A percentile compares a stretch with the other conserved stretches of the same genome.
phyloP scores from a whole-genome alignment of 2,113 vertebrate species.

The Entomyzon cyanotis region DNA sequence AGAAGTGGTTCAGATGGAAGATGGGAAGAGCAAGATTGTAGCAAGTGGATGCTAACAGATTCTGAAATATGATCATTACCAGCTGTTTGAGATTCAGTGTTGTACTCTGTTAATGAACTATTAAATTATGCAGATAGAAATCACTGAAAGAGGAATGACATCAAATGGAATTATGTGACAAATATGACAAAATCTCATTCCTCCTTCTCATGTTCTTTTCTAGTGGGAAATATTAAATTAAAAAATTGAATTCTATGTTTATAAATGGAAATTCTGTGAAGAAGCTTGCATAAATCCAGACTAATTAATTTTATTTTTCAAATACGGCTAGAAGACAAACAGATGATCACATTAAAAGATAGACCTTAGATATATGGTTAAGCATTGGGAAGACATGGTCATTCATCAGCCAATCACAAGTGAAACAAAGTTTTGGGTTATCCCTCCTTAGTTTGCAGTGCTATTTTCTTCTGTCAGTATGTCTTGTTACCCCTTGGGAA shows the following conservation, averaged over 20 bases:
- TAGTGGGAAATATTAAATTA: conserved; percentile 19
- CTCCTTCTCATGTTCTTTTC: conserved; percentile 14
- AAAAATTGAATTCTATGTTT: conserved; percentile 4
- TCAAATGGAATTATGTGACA: conserved; percentile 44
- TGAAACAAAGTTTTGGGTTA: neutral
- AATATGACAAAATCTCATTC: conserved; percentile 26
- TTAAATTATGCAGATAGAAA: conserved; percentile 55
- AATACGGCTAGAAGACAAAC: neutral
- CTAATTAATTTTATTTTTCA: conserved; percentile 2
- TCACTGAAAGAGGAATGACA: conserved; percentile 46
- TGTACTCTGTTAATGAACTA: conserved; percentile 45
- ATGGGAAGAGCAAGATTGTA: neutral
- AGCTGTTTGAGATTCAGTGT: conserved; percentile 57
- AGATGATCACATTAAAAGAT: neutral
- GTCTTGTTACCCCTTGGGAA: neutral
- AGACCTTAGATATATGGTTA: neutral
- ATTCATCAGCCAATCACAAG: neutral
- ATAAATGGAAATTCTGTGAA: neutral
- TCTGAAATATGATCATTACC: conserved; percentile 62
- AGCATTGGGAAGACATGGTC: accelerated
- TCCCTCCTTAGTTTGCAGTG: neutral
- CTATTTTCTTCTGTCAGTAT: neutral
- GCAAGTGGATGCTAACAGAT: conserved; percentile 47
- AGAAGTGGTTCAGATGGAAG: conserved; percentile 30
- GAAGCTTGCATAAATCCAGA: neutral